A percentile compares a stretch with the other conserved stretches of the same genome.
Conservation (phyloP, 1,140 invertebrate species). For the Tribolium madens region DNA sequence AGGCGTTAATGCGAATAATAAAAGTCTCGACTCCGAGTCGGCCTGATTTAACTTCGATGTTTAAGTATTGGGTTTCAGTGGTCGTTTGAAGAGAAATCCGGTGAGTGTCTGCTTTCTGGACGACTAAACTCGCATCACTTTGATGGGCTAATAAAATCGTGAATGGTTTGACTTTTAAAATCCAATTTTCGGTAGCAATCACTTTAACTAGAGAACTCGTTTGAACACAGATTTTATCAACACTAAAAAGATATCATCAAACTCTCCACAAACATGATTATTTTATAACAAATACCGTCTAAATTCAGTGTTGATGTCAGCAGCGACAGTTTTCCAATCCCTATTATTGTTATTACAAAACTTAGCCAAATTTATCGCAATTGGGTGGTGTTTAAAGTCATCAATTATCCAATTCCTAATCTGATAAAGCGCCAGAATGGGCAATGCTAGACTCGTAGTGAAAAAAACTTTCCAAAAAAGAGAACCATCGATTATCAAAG, state of each 20-base stretch:
- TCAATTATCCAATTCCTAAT: constrained; percentile 76
- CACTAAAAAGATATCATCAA: constrained; percentile 64
- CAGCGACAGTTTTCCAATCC: constrained; percentile 77
- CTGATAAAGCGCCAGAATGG: constrained; percentile 64
- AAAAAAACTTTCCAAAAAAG: constrained; percentile 58
- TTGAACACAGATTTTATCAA: constrained; percentile 82
- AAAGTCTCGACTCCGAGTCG: constrained; percentile 71
- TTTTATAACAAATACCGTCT: constrained; percentile 69
- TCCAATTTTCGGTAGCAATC: constrained; percentile 88
- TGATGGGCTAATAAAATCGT: constrained; percentile 81
- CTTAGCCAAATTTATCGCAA: constrained; percentile 74
- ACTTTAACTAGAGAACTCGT: constrained; percentile 77
- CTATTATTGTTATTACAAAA: constrained; percentile 73
- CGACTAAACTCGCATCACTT: constrained; percentile 79
- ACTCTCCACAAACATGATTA: constrained; percentile 7
- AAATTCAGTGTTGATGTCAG: constrained; percentile 83
- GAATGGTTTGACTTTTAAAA: constrained; percentile 87
- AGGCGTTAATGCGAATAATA: constrained; percentile 80
- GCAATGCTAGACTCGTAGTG: constrained; percentile 60
- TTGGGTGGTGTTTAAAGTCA: constrained; percentile 81
- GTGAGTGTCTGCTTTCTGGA: constrained; percentile 82
- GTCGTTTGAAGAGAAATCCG: constrained; percentile 73
- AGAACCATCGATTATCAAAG: constrained; percentile 55
- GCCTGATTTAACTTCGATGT: constrained; percentile 80
- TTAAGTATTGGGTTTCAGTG: constrained; percentile 81